Percentiles rank a stretch among this genome's conserved stretches.
Conservation (phyloP, 1,140 invertebrate species). For the Drosophila kanapiae region DNA sequence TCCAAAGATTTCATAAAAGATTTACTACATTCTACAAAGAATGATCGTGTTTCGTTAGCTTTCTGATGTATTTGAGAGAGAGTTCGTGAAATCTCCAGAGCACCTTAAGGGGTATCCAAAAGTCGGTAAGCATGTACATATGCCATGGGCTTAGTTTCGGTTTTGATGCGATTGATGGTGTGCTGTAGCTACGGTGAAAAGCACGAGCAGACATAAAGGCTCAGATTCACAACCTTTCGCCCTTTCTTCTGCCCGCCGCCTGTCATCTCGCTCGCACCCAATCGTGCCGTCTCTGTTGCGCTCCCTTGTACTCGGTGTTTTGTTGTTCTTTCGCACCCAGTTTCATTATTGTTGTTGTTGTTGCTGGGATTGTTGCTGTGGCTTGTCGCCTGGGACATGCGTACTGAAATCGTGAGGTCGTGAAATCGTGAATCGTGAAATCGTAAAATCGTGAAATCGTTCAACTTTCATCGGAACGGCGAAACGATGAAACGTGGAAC, state of each 20-base stretch:
- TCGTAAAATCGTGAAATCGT: slow-evolving; percentile 24
- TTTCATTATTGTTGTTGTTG: slow-evolving; percentile 13
- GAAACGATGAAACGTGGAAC: slow-evolving; percentile 33
- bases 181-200: slow-evolving; percentile 10
- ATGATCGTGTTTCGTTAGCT: background rate
- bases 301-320: background rate
- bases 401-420: slow-evolving; percentile 43
- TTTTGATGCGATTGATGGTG: slow-evolving; percentile 25
- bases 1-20: background rate
- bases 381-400: slow-evolving; percentile 44
- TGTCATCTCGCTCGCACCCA: background rate
- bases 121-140: background rate
- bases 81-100: background rate
- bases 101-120: background rate
- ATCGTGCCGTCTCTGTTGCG: background rate
- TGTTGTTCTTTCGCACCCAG: slow-evolving; percentile 31
- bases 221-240: slow-evolving; percentile 46
- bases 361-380: slow-evolving; percentile 11
- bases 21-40: background rate
- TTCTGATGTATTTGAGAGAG: background rate
- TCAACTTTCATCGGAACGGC: slow-evolving; percentile 29
- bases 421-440: slow-evolving; percentile 36
- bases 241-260: background rate
- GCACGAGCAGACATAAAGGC: slow-evolving; percentile 45
- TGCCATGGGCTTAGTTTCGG: background rate